These are phyloP conservation scores for Amphibalanus amphitrite DNA, from an alignment of 1,140 invertebrate species.

Conservation along the genomic window DNA sequence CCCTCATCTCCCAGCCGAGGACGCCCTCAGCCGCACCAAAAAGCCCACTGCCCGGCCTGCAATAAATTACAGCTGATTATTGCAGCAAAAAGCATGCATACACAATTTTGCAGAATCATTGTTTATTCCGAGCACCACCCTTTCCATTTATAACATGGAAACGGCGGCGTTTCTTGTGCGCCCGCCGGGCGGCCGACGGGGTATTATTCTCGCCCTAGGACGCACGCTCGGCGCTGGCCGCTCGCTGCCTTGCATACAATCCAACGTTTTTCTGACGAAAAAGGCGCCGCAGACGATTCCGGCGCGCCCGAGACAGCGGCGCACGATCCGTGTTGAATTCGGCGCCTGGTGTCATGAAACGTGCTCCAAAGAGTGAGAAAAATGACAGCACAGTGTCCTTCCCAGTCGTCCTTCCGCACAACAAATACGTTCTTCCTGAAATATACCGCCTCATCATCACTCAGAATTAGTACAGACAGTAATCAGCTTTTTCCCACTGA, in stretches of 20 bases:
- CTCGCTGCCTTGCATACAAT: not conserved
- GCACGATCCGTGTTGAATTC: too few relatives aligned
- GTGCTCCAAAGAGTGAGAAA: too few relatives aligned
- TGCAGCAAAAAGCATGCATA: not conserved
- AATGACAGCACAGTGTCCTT: too few relatives aligned
- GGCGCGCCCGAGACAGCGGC: not conserved
- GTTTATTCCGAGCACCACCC: not conserved
- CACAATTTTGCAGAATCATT: not conserved
- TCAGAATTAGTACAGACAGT: too few relatives aligned
- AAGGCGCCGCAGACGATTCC: not conserved
- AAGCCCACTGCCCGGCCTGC: not conserved
- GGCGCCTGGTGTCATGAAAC: too few relatives aligned
- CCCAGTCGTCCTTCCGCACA: too few relatives aligned
- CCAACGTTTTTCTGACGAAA: not conserved
- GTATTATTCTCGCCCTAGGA: not conserved
- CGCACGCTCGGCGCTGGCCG: too few relatives aligned
- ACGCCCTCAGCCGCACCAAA: not conserved
- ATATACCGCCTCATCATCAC: too few relatives aligned
- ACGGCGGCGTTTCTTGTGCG: not conserved
- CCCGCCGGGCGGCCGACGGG: too few relatives aligned
- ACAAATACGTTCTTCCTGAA: too few relatives aligned
- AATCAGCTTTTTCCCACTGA: too few relatives aligned
- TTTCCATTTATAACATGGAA: not conserved
- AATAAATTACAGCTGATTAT: not conserved
- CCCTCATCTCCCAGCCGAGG: not conserved